Conservation (phyloP, 2,113 vertebrate species). For the Macrotus californicus region DNA sequence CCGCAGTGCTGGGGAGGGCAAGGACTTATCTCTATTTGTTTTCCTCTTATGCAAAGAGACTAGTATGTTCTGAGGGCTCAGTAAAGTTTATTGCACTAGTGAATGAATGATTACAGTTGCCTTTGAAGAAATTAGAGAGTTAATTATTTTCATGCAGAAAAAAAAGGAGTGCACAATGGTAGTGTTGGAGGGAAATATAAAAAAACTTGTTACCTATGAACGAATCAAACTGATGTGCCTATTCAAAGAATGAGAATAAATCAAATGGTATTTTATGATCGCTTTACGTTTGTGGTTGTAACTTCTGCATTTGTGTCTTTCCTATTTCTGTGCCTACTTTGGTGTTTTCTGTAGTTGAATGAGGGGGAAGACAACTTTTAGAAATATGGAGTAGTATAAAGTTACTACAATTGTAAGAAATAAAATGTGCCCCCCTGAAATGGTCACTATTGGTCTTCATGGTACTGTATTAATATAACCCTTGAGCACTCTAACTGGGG, state of each 20-base stretch:
- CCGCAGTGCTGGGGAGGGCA: background rate
- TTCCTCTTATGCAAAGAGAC: background rate
- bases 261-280: background rate
- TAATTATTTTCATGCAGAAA: conserved; percentile 11
- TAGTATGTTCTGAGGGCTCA: background rate
- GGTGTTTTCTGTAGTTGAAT: background rate
- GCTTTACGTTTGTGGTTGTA: background rate
- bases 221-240: background rate
- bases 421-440: background rate
- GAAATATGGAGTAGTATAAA: background rate
- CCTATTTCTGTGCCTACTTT: background rate
- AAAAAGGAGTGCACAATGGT: background rate
- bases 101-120: conserved; percentile 11
- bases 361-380: background rate
- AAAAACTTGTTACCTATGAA: background rate
- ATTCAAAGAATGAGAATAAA: background rate
- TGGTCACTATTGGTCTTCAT: background rate
- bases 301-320: background rate
- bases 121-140: background rate
- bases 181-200: background rate
- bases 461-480: background rate
- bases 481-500: background rate
- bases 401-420: conserved; percentile 1
- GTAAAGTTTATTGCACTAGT: background rate
- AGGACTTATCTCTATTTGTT: background rate